Base-by-base conservation (phyloP, 2,888 invertebrate species). In the Odontothrips loti region DNA sequence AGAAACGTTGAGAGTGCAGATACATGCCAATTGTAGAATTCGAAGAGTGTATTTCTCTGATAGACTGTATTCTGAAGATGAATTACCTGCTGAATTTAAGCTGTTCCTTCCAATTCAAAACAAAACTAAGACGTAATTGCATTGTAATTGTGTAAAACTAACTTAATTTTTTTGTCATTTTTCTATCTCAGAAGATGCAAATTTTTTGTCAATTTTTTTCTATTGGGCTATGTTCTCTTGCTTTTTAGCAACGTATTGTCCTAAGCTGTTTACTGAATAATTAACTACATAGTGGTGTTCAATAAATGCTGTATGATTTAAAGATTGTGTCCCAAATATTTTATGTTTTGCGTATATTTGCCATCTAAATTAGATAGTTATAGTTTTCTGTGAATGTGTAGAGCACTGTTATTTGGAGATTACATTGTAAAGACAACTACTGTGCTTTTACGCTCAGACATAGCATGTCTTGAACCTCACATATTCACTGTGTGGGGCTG, bases 11-110 rank as follows among this genome's bases (percentile, higher is more conserved):
- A 89, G 97, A 85, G 94, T 98, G 82, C 94, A 98, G 90, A 95
- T 98, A 85, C 97, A 98, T 89, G 98, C 98, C 75, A 98, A 98
- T 88, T 97, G 97, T 86, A 91, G 98, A 84, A 94, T 98, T 83
- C 91, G 98, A 85, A 90, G 98, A 80, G 93, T 95, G 27, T 96
- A 95, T 87, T 95, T 95, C 87, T 93, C 94, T 12, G 95, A 95
- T 87, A 91, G 97, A 86, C 89, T 98, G 81, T 98, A 98, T 89
- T 93, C 96, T 9, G 97, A 97, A 89, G 96, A 98, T 87, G 97
- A 98, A 87, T 88, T 98, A 84, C 98, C 98, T 6, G 95, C 97
- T 48, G 97, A 98, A 87, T 98, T 97, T 87, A 97, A 98, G 89
- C 89, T 99, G 79, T 68, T 68, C 23, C 68, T 68, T 68, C 68